phyloP scores from a whole-genome alignment of 2,113 vertebrate genomes.

The Myotis yumanensis region DNA sequence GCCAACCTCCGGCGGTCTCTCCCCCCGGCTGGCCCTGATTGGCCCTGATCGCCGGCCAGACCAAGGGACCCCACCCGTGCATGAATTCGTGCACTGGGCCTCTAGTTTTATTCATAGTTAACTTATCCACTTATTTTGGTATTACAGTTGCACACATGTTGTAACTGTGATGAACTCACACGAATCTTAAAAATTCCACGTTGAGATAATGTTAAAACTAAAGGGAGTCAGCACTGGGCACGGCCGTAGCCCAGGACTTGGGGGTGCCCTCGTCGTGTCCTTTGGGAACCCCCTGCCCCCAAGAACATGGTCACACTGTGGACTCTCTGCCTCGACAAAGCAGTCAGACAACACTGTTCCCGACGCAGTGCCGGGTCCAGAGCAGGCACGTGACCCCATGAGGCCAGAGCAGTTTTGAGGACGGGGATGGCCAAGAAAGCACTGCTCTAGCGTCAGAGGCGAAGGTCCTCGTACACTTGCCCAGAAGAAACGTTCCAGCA shows the following conservation, averaged over 20 bases:
- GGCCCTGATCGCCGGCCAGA: too few relatives aligned
- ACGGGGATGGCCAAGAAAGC: background rate
- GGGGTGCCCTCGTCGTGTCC: background rate
- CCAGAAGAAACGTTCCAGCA: background rate
- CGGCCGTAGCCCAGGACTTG: background rate
- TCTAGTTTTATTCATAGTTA: background rate
- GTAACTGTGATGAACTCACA: background rate
- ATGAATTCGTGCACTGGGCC: too few relatives aligned
- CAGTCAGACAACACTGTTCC: background rate
- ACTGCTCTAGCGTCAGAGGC: background rate
- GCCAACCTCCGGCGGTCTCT: too few relatives aligned
- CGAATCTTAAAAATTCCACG: background rate
- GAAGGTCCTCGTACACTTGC: background rate
- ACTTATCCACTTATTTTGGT: conserved; percentile 23
- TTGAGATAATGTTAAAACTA: conserved; percentile 2
- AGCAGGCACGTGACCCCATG: background rate
- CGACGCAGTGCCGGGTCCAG: background rate
- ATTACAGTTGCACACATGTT: background rate
- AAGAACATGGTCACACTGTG: background rate
- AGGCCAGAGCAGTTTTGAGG: background rate
- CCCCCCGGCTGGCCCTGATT: too few relatives aligned
- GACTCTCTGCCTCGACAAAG: background rate
- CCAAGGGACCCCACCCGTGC: too few relatives aligned
- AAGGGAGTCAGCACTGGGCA: background rate
- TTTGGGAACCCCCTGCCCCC: background rate